Evolutionary conservation across 2,797 vertebrate genomes (phyloP).

Genomic region (Hyperoplus immaculatus): DNA sequence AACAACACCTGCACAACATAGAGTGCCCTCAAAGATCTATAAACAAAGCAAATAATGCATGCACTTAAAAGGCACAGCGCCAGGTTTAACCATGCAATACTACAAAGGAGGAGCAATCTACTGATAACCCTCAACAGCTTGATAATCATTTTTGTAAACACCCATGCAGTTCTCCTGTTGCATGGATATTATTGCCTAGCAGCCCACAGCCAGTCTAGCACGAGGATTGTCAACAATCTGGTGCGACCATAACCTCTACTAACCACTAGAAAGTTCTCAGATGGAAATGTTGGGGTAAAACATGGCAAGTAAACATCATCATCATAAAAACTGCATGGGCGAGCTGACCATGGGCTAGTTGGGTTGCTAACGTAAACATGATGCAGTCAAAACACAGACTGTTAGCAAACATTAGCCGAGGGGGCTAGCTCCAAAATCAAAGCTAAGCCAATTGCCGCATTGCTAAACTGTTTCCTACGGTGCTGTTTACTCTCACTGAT

Average conservation of each 20-base stretch:
- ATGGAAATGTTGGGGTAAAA: not conserved
- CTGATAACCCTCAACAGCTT: not conserved
- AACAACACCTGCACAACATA: not conserved
- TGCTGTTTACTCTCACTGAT: slow-evolving; percentile 52
- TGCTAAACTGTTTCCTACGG: slow-evolving; percentile 16
- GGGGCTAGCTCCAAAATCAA: slow-evolving; percentile 51
- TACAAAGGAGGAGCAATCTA: not conserved
- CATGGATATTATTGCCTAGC: not conserved
- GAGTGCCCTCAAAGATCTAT: not conserved
- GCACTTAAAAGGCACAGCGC: not conserved
- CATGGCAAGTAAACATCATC: slow-evolving; percentile 8
- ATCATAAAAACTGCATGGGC: slow-evolving; percentile 10
- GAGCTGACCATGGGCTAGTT: slow-evolving; percentile 47
- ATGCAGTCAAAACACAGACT: slow-evolving; percentile 78
- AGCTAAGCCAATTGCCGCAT: slow-evolving; percentile 27
- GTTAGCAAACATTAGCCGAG: slow-evolving; percentile 81
- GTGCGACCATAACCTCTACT: not conserved
- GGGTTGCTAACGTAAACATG: slow-evolving; percentile 79
- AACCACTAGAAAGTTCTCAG: not conserved
- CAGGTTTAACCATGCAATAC: not conserved
- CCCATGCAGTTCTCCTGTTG: not conserved
- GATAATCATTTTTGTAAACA: not conserved
- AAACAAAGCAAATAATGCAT: slow-evolving; percentile 54
- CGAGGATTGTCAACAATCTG: not conserved
- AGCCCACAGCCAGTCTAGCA: not conserved